Evolutionary conservation across 2,888 invertebrate genomes (phyloP), one percentile per base, ranked within the genome.

Genomic region (Ashinkailepas kermadecensis): DNA sequence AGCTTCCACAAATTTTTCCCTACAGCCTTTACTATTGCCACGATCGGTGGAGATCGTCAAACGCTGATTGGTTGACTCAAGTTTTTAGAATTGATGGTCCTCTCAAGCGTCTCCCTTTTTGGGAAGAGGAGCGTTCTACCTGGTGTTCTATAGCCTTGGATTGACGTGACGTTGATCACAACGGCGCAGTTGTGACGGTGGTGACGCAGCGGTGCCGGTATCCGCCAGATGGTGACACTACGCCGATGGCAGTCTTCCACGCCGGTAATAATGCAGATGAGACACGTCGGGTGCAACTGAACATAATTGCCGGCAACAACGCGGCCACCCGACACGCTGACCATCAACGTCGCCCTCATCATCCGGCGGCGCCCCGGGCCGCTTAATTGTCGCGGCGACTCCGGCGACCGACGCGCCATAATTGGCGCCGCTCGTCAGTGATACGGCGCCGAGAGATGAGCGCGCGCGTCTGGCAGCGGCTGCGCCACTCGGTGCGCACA

Each of bases 261-360:
- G 39, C n/a, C 70, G 70, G 70, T 70, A 70, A 70, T 70, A 25
- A 70, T 13, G 12, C 70, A 23, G 70, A 70, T 70, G 70, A 23
- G 70, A 70, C 39, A 39, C 25, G 39, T 1, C 39, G 15, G 70
- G 39, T 13, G 70, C 70, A 15, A 9, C 39, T 23, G 25, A 39
- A 15, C 70, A 39, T 39, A 25, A 23, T 39, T 13, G 25, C 25
- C 70, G 70, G 70, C 39, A 70, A 70, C 39, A 25, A 70, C 23
- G 39, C 25, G 12, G 70, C 25, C 39, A 39, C 13, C 12, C 39
- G 15, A 13, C 70, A 70, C 39, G 70, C 70, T 15, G 39, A 25
- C 23, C 67, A 39, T 39, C 39, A 39, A 4, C 39, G 62, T 18
- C 18, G 62, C 62, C 18, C 18, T 62, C 62, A 62, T 62, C 18